phyloP scores from a whole-genome alignment of 2,797 vertebrate genomes.

The Hippocampus kuda region DNA sequence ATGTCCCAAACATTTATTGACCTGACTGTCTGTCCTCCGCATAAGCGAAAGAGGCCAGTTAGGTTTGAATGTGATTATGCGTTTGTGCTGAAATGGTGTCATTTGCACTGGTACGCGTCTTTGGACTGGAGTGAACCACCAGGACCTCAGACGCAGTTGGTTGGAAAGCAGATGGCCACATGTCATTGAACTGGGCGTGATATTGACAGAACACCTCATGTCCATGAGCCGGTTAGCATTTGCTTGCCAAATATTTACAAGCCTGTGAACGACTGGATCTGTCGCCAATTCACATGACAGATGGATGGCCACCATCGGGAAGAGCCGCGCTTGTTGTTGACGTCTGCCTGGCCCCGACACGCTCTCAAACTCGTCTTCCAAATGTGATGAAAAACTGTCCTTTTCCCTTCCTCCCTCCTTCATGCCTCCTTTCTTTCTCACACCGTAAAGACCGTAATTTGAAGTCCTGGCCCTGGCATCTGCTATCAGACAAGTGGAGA shows the following conservation, averaged over 20 bases:
- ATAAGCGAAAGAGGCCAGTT: too few relatives aligned
- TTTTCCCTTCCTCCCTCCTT: conserved; percentile 7
- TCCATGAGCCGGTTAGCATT: background rate
- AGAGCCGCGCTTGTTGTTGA: conserved; percentile 1
- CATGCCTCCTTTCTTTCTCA: conserved; percentile 7
- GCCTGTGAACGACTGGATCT: conserved; percentile 11
- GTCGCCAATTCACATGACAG: conserved; percentile 31
- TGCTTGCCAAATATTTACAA: conserved; percentile 20
- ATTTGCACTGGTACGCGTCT: background rate
- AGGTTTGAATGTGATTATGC: too few relatives aligned
- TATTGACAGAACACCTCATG: conserved; percentile 27
- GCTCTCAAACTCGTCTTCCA: conserved; percentile 4
- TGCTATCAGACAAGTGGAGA: conserved; percentile 29
- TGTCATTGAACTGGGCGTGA: background rate
- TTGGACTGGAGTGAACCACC: background rate
- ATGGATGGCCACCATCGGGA: conserved; percentile 14
- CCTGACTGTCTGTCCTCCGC: too few relatives aligned
- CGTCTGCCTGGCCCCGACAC: background rate
- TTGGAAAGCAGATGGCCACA: background rate
- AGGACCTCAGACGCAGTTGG: conserved; percentile 1
- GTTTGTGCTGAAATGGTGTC: background rate
- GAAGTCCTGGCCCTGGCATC: conserved; percentile 11
- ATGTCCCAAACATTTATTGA: too few relatives aligned
- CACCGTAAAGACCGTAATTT: conserved; percentile 37
- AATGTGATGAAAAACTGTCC: background rate